These are phyloP conservation scores for Lucifuga dentata DNA, from an alignment of 2,113 vertebrate genomes.

Conservation along the genomic window DNA sequence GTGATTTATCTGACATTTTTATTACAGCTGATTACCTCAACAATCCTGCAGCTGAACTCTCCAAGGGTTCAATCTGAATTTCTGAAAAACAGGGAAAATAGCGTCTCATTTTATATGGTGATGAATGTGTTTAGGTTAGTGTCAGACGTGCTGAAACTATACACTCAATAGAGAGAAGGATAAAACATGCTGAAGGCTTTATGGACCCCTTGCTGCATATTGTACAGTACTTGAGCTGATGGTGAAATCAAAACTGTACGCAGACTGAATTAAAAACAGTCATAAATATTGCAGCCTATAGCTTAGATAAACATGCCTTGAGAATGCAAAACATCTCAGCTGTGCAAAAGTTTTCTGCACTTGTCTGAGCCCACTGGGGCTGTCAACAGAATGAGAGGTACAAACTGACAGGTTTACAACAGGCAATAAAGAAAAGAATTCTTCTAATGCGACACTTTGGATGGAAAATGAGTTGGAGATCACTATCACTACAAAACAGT, in stretches of 20 bases:
- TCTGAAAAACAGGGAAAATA: conserved; percentile 40
- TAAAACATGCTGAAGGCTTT: conserved; percentile 68
- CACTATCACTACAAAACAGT: background rate
- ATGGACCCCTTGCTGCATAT: conserved; percentile 52
- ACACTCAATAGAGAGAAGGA: conserved; percentile 38
- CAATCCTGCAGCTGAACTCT: conserved; percentile 37
- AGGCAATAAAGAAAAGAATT: conserved; percentile 37
- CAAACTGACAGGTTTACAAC: conserved; percentile 29
- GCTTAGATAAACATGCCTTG: conserved; percentile 46
- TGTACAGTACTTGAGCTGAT: conserved; percentile 44
- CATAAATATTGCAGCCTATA: conserved; percentile 52
- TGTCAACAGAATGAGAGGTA: conserved; percentile 6
- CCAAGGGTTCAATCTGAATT: conserved; percentile 24
- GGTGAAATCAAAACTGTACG: conserved; percentile 64
- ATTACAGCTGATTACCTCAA: conserved; percentile 28
- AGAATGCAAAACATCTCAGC: conserved; percentile 30
- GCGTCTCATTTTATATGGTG: conserved; percentile 32
- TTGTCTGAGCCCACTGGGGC: conserved; percentile 31
- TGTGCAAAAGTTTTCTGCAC: conserved; percentile 36
- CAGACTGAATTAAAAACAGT: conserved; percentile 54
- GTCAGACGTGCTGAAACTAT: conserved; percentile 55
- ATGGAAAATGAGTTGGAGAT: background rate
- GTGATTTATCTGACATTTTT: conserved; percentile 27
- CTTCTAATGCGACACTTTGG: conserved; percentile 9
- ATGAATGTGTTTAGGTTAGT: conserved; percentile 63